These are phyloP conservation scores for Nycticebus coucang DNA, from an alignment of 2,113 vertebrate genomes.

Conservation along the genomic window DNA sequence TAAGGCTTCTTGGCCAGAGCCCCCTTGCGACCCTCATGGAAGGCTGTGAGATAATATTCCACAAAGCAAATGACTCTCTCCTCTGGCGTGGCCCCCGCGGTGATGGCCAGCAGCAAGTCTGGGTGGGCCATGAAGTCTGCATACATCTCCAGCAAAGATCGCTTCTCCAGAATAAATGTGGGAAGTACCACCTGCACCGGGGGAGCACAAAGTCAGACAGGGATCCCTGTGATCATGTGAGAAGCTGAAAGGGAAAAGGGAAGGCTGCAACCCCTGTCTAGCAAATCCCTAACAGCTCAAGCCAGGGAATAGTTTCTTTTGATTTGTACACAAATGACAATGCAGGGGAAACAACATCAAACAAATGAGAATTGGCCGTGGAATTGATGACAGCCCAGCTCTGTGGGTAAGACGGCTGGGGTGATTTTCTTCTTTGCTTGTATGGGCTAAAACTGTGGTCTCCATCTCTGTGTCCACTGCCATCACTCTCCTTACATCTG, in stretches of 20 bases:
- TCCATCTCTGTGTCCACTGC: rapidly evolving
- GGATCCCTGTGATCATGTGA: constrained; percentile 32
- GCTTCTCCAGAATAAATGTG: constrained; percentile 97
- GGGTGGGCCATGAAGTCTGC: constrained; percentile 99
- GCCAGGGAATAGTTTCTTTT: neutral
- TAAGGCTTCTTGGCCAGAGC: constrained; percentile 98
- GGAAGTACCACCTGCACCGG: constrained; percentile 93
- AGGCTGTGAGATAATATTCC: constrained; percentile 97
- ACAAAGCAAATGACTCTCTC: constrained; percentile 95
- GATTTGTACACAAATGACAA: constrained; percentile 17
- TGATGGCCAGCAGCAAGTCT: constrained; percentile 94
- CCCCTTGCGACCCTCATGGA: constrained; percentile 97
- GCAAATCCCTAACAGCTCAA: neutral
- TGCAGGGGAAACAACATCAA: neutral
- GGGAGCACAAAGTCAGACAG: constrained; percentile 74
- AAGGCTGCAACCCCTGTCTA: constrained; percentile 42
- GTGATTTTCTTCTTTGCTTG: neutral
- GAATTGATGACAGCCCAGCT: rapidly evolving
- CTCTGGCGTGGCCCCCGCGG: constrained; percentile 90
- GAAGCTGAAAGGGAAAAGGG: neutral
- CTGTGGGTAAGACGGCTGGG: rapidly evolving
- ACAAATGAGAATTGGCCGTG: neutral
- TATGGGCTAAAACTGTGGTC: neutral
- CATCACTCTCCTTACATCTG: rapidly evolving
- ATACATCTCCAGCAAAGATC: constrained; percentile 98